A percentile compares a stretch with the other conserved stretches of the same genome.
Conservation (phyloP, 2,888 invertebrate species). For the Polylopha cassiicola region DNA sequence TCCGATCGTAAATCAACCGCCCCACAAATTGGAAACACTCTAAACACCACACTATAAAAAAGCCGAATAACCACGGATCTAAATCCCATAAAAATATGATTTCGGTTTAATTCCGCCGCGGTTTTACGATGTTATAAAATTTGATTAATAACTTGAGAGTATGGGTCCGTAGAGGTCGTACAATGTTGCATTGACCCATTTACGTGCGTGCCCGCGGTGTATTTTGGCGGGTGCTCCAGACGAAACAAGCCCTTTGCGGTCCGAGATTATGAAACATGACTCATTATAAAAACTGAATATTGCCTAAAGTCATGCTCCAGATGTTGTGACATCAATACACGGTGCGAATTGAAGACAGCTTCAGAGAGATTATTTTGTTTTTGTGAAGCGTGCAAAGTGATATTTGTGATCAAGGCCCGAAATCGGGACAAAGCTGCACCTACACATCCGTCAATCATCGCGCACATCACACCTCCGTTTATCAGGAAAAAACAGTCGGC, state of each 20-base stretch:
- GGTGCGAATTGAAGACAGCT: too few species aligned
- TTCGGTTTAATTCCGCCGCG: slow-evolving; percentile 66
- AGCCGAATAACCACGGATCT: slow-evolving; percentile 68
- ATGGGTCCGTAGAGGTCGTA: slow-evolving; percentile 46
- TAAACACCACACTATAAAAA: slow-evolving; percentile 58
- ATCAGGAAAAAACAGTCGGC: too few species aligned
- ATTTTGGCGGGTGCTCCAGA: slow-evolving; percentile 66
- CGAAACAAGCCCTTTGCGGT: slow-evolving; percentile 50
- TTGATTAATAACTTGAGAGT: slow-evolving; percentile 65
- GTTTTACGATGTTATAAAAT: slow-evolving; percentile 71
- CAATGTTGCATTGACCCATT: slow-evolving; percentile 71
- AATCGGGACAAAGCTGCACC: too few species aligned
- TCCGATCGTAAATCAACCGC: slow-evolving; percentile 59
- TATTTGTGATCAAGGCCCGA: too few species aligned
- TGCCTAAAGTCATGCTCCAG: too few species aligned
- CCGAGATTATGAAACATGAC: slow-evolving; percentile 31
- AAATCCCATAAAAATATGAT: slow-evolving; percentile 75
- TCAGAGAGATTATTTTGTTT: slow-evolving; percentile 10
- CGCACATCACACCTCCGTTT: slow-evolving; percentile 20
- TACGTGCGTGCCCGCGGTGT: slow-evolving; percentile 44
- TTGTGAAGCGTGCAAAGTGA: background rate
- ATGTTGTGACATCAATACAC: too few species aligned
- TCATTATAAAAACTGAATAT: slow-evolving; percentile 28
- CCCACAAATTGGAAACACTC: slow-evolving; percentile 67
- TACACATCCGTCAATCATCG: slow-evolving; percentile 26